A percentile compares a stretch with the other conserved stretches of the same genome.
Evolutionary conservation across 2,888 invertebrate genomes (phyloP).

Genomic region (Acronicta aceris): DNA sequence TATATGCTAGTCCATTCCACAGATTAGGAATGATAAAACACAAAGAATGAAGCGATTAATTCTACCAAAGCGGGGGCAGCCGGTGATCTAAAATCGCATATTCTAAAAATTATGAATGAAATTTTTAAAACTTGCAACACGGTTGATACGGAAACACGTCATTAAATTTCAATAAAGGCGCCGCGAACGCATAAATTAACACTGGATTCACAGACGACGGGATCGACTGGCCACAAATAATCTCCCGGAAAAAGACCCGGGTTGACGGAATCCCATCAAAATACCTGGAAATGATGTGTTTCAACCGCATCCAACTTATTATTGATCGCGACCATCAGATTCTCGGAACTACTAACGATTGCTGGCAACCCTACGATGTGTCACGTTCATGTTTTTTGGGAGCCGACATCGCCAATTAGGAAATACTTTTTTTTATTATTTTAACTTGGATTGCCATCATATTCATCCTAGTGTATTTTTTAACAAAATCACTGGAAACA

Average conservation of each 20-base stretch:
- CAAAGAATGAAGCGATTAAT: constrained; percentile 53
- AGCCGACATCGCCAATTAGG: constrained; percentile 44
- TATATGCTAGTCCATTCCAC: constrained; percentile 38
- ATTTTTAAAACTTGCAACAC: constrained; percentile 48
- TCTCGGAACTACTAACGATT: constrained; percentile 66
- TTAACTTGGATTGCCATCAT: not conserved
- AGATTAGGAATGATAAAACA: constrained; percentile 37
- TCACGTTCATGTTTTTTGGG: constrained; percentile 46
- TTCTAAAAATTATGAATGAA: constrained; percentile 54
- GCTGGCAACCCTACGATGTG: constrained; percentile 49
- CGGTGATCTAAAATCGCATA: constrained; percentile 43
- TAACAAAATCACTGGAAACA: not conserved
- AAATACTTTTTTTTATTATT: constrained; percentile 15
- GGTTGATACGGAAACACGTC: constrained; percentile 58
- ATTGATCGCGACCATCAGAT: constrained; percentile 57
- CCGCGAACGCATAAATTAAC: constrained; percentile 72
- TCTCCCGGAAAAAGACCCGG: constrained; percentile 40
- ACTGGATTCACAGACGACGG: constrained; percentile 76
- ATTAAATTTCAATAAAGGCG: constrained; percentile 64
- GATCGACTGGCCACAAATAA: constrained; percentile 57
- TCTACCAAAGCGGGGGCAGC: constrained; percentile 10
- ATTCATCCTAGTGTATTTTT: not conserved
- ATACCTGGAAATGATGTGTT: constrained; percentile 70
- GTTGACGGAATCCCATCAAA: constrained; percentile 69
- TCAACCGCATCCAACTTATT: constrained; percentile 52